phyloP scores from a whole-genome alignment of 2,797 vertebrate species.

The Muscicapa striata region DNA sequence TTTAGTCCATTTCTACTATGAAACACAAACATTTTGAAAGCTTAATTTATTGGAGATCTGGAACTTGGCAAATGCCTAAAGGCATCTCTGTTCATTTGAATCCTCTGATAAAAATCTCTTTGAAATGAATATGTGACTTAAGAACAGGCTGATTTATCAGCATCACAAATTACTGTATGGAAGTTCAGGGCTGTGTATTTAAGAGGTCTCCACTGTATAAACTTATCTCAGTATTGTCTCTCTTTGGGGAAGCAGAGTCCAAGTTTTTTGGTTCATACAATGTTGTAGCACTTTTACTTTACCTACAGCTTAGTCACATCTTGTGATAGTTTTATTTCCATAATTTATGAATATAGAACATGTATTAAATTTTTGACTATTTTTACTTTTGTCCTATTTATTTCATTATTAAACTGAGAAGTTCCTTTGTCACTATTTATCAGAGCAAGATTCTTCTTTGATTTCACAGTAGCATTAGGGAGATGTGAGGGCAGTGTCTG shows the following conservation, averaged over 20 bases:
- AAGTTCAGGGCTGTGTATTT: slow-evolving; percentile 52
- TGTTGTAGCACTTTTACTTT: slow-evolving; percentile 63
- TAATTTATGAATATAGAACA: slow-evolving; percentile 70
- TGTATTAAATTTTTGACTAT: slow-evolving; percentile 70
- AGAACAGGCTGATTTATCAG: slow-evolving; percentile 25
- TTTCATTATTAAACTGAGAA: slow-evolving; percentile 66
- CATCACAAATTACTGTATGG: slow-evolving; percentile 20
- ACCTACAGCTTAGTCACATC: slow-evolving; percentile 40
- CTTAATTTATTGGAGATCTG: slow-evolving; percentile 38
- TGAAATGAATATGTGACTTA: slow-evolving; percentile 35
- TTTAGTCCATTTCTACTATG: neutral
- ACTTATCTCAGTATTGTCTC: slow-evolving; percentile 50
- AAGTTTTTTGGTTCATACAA: slow-evolving; percentile 2
- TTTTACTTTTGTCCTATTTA: slow-evolving; percentile 73
- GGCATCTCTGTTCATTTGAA: slow-evolving; percentile 31
- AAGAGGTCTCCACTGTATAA: slow-evolving; percentile 68
- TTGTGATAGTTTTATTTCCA: slow-evolving; percentile 55
- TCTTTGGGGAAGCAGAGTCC: slow-evolving; percentile 44
- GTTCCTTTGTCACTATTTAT: slow-evolving; percentile 38
- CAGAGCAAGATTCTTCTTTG: slow-evolving; percentile 40
- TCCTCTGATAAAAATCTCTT: slow-evolving; percentile 51
- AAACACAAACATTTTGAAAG: neutral
- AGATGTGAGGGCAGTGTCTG: neutral
- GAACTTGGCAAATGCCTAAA: slow-evolving; percentile 28
- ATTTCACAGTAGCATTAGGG: neutral